Conservation (phyloP, 2,888 invertebrate species). For the Drosophila paramelanica region DNA sequence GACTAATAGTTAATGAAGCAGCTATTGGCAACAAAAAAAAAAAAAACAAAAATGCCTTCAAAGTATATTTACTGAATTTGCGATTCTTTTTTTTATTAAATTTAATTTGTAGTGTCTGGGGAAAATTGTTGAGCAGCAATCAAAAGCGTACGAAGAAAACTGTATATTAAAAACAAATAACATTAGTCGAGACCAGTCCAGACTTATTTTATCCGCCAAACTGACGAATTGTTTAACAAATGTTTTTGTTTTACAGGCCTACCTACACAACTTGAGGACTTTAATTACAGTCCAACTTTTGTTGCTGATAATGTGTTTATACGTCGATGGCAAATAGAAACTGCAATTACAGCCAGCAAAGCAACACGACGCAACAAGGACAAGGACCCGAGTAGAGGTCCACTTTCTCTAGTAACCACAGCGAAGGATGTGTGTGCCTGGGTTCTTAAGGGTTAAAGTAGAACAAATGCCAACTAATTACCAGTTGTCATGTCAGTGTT, state of each 20-base stretch:
- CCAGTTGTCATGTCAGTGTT: slow-evolving; percentile 27
- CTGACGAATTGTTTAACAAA: not conserved
- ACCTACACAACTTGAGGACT: not conserved
- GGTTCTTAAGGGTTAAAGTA: not conserved
- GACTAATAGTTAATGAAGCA: slow-evolving; percentile 21
- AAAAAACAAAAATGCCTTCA: not conserved
- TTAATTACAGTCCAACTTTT: slow-evolving; percentile 9
- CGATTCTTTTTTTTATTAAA: not conserved
- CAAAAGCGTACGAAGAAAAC: too few species aligned
- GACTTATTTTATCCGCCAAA: too few species aligned
- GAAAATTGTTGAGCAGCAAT: not conserved
- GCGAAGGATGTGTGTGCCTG: slow-evolving; percentile 12
- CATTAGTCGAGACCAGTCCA: too few species aligned
- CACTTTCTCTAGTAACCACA: not conserved
- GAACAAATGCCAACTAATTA: slow-evolving; percentile 26
- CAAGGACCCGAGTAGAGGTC: slow-evolving; percentile 2
- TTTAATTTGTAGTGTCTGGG: not conserved
- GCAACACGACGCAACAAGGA: not conserved
- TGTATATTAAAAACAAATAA: too few species aligned
- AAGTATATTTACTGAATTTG: not conserved
- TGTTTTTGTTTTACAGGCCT: not conserved
- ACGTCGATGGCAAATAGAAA: slow-evolving; percentile 29
- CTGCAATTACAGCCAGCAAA: slow-evolving; percentile 6
- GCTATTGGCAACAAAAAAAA: slow-evolving; percentile 1
- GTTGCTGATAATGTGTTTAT: slow-evolving; percentile 44